A percentile compares a stretch with the other conserved stretches of the same genome.
phyloP scores from a whole-genome alignment of 2,888 invertebrate genomes.

The Achlya flavicornis region DNA sequence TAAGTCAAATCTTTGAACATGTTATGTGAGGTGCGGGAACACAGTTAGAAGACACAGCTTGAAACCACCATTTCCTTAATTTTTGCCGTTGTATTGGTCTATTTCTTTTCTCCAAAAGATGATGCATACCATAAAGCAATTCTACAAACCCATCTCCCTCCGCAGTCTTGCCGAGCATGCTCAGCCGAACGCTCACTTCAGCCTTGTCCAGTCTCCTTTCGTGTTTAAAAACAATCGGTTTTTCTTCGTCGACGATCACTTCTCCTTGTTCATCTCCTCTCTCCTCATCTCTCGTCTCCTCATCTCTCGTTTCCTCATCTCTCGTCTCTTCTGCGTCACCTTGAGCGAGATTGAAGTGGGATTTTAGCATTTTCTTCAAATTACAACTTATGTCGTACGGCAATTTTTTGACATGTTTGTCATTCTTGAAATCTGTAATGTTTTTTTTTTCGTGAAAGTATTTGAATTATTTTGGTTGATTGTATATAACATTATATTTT shows the following conservation, averaged over 20 bases:
- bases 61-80: too few relatives aligned
- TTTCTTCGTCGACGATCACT: slow-evolving; percentile 31
- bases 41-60: too few relatives aligned
- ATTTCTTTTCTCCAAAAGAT: too few relatives aligned
- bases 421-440: not conserved
- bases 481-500: not conserved
- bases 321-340: not conserved
- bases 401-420: not conserved
- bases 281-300: slow-evolving; percentile 9
- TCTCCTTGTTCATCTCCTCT: slow-evolving; percentile 24
- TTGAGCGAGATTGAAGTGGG: slow-evolving; percentile 49
- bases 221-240: slow-evolving; percentile 31
- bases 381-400: not conserved
- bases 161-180: slow-evolving; percentile 74
- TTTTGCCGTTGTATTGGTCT: too few relatives aligned
- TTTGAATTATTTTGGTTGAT: not conserved
- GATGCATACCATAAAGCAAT: not conserved
- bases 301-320: not conserved
- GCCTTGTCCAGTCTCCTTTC: slow-evolving; percentile 49
- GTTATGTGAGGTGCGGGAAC: too few relatives aligned
- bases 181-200: slow-evolving; percentile 65
- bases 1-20: too few relatives aligned
- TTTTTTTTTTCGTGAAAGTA: not conserved
- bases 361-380: slow-evolving; percentile 58
- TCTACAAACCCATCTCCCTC: slow-evolving; percentile 70